These are phyloP conservation scores for Tromatobia lineatoria DNA, from an alignment of 2,888 invertebrate genomes.

Conservation along the genomic window DNA sequence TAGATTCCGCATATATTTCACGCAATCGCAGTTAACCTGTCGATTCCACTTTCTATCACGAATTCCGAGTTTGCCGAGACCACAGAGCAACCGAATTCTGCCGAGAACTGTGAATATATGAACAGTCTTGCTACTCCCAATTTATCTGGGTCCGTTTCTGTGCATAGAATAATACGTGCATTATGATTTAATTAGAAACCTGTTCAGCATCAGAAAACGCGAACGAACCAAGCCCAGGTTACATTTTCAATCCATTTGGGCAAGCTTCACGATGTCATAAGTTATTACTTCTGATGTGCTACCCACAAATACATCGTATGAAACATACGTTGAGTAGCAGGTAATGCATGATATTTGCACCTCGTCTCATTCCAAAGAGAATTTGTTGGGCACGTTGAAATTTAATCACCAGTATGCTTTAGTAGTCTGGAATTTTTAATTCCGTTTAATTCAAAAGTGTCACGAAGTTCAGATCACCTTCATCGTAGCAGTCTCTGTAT, in stretches of 20 bases:
- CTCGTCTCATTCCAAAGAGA: background rate
- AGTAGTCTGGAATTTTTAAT: background rate
- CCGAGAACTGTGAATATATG: background rate
- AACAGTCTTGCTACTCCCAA: no score
- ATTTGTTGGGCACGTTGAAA: background rate
- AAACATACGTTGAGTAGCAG: background rate
- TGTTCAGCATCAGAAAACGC: background rate
- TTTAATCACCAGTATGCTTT: background rate
- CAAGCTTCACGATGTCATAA: background rate
- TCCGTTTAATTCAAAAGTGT: background rate
- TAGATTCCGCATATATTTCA: background rate
- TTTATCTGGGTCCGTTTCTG: background rate
- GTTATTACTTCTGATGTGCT: constrained; percentile 8
- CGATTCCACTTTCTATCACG: background rate
- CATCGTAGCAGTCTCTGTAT: background rate
- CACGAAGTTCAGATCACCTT: background rate
- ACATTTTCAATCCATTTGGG: constrained; percentile 1
- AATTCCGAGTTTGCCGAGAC: background rate
- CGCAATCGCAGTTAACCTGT: background rate
- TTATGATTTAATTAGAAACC: background rate
- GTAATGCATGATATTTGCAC: no score
- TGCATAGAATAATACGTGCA: background rate
- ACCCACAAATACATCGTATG: no score
- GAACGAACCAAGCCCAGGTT: background rate
- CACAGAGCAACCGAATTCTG: background rate